Conservation (phyloP, 2,113 vertebrate genomes). For the Diadophis punctatus region DNA sequence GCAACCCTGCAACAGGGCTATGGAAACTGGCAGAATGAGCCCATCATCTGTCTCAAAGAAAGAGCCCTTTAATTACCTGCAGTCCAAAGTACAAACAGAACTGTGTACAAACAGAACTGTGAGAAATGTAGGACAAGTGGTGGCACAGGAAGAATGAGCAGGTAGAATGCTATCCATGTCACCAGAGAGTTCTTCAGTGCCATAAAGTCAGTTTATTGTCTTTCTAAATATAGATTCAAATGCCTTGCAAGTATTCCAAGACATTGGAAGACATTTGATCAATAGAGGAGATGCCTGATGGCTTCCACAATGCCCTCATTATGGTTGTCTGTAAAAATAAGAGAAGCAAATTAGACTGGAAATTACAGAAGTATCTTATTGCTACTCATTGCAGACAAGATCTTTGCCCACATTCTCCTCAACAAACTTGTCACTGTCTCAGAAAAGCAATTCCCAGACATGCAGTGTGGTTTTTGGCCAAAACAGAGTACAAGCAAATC, state of each 20-base stretch:
- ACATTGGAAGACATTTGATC: not conserved
- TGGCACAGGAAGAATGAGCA: not conserved
- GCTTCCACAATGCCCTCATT: not conserved
- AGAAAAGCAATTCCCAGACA: not conserved
- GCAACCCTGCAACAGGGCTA: not conserved
- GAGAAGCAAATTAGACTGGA: not conserved
- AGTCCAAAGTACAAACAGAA: not conserved
- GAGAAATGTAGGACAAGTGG: not conserved
- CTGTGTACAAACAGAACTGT: not conserved
- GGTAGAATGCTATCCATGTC: not conserved
- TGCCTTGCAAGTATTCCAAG: not conserved
- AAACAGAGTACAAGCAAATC: not conserved
- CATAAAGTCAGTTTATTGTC: not conserved
- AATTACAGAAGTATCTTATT: not conserved
- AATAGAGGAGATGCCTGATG: not conserved
- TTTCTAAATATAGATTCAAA: not conserved
- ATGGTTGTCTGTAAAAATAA: not conserved
- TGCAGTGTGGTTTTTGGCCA: not conserved
- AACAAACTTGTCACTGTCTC: not conserved
- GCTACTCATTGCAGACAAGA: not conserved
- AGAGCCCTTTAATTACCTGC: not conserved
- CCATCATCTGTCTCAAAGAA: not conserved
- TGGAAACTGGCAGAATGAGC: not conserved
- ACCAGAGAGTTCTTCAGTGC: not conserved
- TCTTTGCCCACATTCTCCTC: not conserved